Evolutionary conservation across 92 coral and sea anemone species (phyloP), one percentile per base, ranked within the genome.

Genomic region (Siderastrea siderea): DNA sequence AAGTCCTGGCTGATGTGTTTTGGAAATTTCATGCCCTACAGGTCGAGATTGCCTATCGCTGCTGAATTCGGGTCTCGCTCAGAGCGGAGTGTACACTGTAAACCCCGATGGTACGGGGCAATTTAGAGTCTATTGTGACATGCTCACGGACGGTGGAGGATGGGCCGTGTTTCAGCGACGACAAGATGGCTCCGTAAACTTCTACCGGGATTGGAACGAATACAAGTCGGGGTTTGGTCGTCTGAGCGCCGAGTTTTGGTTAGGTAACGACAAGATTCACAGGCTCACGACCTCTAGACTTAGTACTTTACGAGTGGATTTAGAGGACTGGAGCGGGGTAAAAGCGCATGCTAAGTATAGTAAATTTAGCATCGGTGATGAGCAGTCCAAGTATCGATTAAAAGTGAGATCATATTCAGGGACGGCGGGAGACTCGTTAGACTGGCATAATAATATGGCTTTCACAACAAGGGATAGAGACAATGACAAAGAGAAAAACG

Each of bases 381-480:
- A 89, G 50, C 45, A 85, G 48, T 72, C 77, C 46, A 55, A 74
- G 61, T 88, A 88, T 81, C 63, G 82, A 71, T 70, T 90, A 58
- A 69, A 47, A 55, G 76, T 84, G 15, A 84, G 86, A 43, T 86
- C 83, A 67, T 90, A 65, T 79, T 79, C 84, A 68, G 92, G 92
- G 26, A 75, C 61, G 51, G 92, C 95, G 57, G 92, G 92, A n/a
- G 80, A 83, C 52, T 84, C 95, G 19, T 81, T 92, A 53, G 19
- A 59, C 15, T 38, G 19, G 9, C 88, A 88, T 79, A 74, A 84
- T 45, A 59, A 77, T 38, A 84, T 82, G 89, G 70, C 76, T 1
- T 92, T 92, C 26, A 77, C 84, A 15, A 92, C 94, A 5, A 91
- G 72, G 49, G 94, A 91, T 67, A 55, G 89, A n/a, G 86, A 91